phyloP scores from a whole-genome alignment of 2,888 invertebrate genomes.

The Troides helena region DNA sequence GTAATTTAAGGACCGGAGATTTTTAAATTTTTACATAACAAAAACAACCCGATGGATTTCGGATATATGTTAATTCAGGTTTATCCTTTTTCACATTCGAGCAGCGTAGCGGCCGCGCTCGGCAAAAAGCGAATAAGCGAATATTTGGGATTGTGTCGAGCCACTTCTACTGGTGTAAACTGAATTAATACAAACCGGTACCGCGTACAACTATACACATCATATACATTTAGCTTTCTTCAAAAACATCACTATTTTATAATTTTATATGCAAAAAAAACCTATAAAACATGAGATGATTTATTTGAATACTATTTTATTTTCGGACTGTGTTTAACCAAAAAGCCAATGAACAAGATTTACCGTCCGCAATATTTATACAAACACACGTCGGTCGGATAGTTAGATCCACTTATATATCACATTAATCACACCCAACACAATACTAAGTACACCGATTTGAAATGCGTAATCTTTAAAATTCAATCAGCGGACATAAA shows the following conservation, averaged over 20 bases:
- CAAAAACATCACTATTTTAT: too few species aligned
- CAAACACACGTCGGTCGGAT: neutral
- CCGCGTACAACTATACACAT: slow-evolving; percentile 47
- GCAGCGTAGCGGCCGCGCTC: slow-evolving; percentile 49
- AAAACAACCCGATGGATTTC: slow-evolving; percentile 54
- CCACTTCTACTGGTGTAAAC: slow-evolving; percentile 63
- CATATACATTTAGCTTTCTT: slow-evolving; percentile 32
- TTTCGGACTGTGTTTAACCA: neutral
- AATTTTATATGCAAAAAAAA: too few species aligned
- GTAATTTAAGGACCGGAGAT: slow-evolving; percentile 59
- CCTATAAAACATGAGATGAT: neutral
- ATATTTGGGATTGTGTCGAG: slow-evolving; percentile 65
- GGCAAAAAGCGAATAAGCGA: slow-evolving; percentile 65
- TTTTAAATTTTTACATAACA: slow-evolving; percentile 63
- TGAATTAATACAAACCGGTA: slow-evolving; percentile 57
- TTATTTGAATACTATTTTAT: neutral
- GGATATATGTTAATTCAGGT: slow-evolving; percentile 66
- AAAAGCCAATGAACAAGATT: neutral
- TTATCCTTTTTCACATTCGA: slow-evolving; percentile 62
- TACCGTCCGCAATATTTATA: neutral
- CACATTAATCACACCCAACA: slow-evolving; percentile 1
- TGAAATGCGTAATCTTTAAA: slow-evolving; percentile 23
- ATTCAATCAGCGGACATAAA: slow-evolving; percentile 34
- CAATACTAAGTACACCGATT: slow-evolving; percentile 12
- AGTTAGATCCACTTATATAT: neutral